Base-by-base conservation (phyloP, 2,113 vertebrate species). In the Psophia crepitans region DNA sequence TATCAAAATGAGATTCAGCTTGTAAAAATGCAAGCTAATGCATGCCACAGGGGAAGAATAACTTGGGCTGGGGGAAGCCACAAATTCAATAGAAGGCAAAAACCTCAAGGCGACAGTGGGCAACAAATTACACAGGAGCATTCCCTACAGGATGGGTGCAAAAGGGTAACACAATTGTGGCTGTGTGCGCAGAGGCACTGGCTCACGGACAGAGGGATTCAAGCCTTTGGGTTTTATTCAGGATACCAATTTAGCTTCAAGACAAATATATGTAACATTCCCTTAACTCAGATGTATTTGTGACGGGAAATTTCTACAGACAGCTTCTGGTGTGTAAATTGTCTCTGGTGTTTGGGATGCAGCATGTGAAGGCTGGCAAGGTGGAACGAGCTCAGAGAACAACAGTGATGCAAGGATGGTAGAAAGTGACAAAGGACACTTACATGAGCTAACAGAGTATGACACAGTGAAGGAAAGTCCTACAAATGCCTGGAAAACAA, bases 1-100 rank as follows among this genome's bases (percentile, higher is more conserved):
- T 8, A 84, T 35, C 76, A 90, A 95, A 96, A 93, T 91, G 77
- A 95, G 92, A 92, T 95, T 92, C 84, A 84, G 65, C 80, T 85
- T 92, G 89, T 90, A 89, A 91, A 95, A 95, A 95, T 87, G 61
- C 20, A 87, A 93, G 77, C 49, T 93, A 82, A 79, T 79, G 69
- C 65, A 73, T 76, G 60, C 65, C 90, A 95, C 86, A 54, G 57
- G 89, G 86, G 96, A 95, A 87, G 69, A 95, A 93, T 89, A 87
- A 84, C 73, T 95, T 78, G 49, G 48, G 32, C 53, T 84, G 37
- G 41, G 66, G 26, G 27, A 95, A 96, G 70, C 57, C 86, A 84
- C 92, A 96, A 95, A 95, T 92, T 77, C 89, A 58, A 79, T 26
- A 93, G 80, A 78, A 93, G 61, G 54, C 61, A 87, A 87, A 92